Evolutionary conservation across 30 jellyfish, hydroid and myxozoan genomes (phyloP), one percentile per base, ranked within the genome.

Genomic region (Aurelia sp.): DNA sequence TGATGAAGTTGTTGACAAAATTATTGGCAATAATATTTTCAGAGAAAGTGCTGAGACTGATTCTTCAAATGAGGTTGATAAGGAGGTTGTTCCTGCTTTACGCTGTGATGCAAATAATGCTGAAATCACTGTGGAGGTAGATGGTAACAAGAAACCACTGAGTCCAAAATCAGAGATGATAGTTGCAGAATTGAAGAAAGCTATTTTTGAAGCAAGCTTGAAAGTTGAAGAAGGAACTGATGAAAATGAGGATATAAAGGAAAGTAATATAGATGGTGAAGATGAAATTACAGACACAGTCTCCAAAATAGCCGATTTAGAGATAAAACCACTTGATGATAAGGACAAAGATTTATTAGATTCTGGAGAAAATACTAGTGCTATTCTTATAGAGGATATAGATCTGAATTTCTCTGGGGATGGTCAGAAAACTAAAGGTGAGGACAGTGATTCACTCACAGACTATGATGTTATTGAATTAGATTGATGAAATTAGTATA

Each of bases 381-480:
- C 69, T 59, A 21, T 59, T n/a, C 24, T 59, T 59, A 59, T 59
- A 18, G 69, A 59, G 35, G 33, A 59, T 18, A 59, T 59, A 4
- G 69, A 12, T 59, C 69, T 59, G 35, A n/a, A 59, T n/a, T 59
- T 59, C 55, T 2, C 55, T 44, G 55, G 2, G 1, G 55, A 44
- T 44, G 55, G 55, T 44, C 55, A 44, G 55, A 44, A 44, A 44
- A 7, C 16, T 12, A 59, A 59, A 11, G 69, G 33, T 13, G 69
- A 44, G 55, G 55, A 44, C 55, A 44, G 55, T 13, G 93, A 84
- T 30, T 27, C 74, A 44, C 76, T 79, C 21, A 79, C 88, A n/a
- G 93, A 84, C 74, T 84, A 84, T 63, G 93, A 84, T 84, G 93
- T 84, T 13, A 84, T 84, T 51, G 93, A 84, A 35, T 68, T 84